A percentile compares a stretch with the other conserved stretches of the same genome.
Evolutionary conservation across 2,888 invertebrate species (phyloP).

Genomic region (Zelleria hepariella): DNA sequence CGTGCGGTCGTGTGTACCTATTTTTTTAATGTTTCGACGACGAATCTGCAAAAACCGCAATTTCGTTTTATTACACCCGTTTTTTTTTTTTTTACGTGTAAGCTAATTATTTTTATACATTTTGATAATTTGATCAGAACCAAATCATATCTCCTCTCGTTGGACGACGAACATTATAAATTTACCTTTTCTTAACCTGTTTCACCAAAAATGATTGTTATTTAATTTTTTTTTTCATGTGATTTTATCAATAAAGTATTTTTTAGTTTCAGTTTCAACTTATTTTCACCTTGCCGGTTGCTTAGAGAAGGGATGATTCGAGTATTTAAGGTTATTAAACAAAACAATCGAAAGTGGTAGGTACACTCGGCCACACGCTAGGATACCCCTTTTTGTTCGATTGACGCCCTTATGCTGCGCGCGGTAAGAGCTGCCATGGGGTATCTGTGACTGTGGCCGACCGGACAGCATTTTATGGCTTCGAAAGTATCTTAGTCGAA

Average conservation of each 20-base stretch:
- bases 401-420: too few relatives aligned
- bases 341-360: neutral
- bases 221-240: too few relatives aligned
- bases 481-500: neutral
- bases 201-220: neutral
- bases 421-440: too few relatives aligned
- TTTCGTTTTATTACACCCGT: neutral
- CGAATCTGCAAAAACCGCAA: neutral
- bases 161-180: neutral
- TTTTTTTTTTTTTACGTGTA: neutral
- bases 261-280: neutral
- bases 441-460: too few relatives aligned
- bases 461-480: neutral
- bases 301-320: too few relatives aligned
- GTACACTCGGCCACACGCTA: too few relatives aligned
- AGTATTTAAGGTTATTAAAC: neutral
- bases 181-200: too few relatives aligned
- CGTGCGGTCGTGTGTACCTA: too few relatives aligned
- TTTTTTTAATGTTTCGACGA: too few relatives aligned
- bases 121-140: neutral
- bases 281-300: too few relatives aligned
- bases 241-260: neutral
- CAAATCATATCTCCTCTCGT: neutral
- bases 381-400: too few relatives aligned
- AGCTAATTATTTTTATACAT: neutral